Evolutionary conservation across 2,797 vertebrate genomes (phyloP).

Genomic region (Pagetopsis macropterus): DNA sequence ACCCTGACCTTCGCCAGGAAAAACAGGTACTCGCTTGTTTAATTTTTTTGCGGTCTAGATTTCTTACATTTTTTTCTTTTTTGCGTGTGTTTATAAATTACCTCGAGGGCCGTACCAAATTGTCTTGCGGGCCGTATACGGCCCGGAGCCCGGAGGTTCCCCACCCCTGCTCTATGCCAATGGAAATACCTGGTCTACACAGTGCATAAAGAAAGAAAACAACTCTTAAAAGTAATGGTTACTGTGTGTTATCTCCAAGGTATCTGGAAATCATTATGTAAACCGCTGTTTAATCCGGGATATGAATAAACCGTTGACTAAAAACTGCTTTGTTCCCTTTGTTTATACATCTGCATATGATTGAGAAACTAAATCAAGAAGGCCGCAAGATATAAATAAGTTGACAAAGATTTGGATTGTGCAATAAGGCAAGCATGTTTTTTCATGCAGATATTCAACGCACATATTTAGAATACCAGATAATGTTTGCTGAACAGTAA

Average conservation of each 20-base stretch:
- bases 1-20: no score
- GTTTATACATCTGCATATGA: conserved; percentile 13
- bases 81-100: no score
- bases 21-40: no score
- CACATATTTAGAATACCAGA: conserved; percentile 42
- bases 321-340: neutral
- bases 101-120: no score
- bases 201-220: neutral
- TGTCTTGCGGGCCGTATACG: no score
- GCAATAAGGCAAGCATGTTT: neutral
- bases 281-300: neutral
- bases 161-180: conserved; percentile 10
- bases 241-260: neutral
- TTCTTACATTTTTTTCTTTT: no score
- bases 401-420: conserved; percentile 6
- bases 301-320: neutral
- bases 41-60: no score
- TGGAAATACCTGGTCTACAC: neutral
- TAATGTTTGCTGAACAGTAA: conserved; percentile 40
- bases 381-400: neutral
- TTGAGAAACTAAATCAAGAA: conserved; percentile 5
- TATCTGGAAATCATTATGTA: neutral
- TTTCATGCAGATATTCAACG: conserved; percentile 22
- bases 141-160: no score
- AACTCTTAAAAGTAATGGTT: neutral